A percentile compares a stretch with the other conserved stretches of the same genome.
phyloP scores from a whole-genome alignment of 1,140 invertebrate species.

The Ceratoteleas bidentatus region DNA sequence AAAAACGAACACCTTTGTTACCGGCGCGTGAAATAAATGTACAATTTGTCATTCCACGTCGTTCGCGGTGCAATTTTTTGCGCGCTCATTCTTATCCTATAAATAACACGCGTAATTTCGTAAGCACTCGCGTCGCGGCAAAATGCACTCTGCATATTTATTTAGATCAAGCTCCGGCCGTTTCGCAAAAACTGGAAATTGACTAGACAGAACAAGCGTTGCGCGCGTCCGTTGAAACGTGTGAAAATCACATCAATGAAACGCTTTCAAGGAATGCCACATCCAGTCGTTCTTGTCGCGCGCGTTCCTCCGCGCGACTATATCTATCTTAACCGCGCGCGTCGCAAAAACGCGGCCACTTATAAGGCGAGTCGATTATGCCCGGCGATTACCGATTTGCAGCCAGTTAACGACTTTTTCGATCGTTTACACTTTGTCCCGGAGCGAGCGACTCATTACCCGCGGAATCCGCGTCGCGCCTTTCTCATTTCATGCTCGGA shows the following conservation, averaged over 20 bases:
- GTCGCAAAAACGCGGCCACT: conserved; percentile 71
- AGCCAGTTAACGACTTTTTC: conserved; percentile 78
- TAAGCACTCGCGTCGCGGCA: conserved; percentile 21
- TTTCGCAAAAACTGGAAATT: conserved; percentile 56
- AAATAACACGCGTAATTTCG: conserved; percentile 25
- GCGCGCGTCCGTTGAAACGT: conserved; percentile 59
- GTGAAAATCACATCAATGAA: conserved; percentile 67
- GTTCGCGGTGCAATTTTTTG: not conserved
- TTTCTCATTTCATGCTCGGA: conserved; percentile 73
- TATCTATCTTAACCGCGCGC: conserved; percentile 41
- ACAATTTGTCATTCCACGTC: not conserved
- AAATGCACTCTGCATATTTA: conserved; percentile 48
- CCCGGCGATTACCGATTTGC: conserved; percentile 77
- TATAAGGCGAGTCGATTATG: conserved; percentile 76
- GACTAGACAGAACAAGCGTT: conserved; percentile 60
- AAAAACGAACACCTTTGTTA: no score
- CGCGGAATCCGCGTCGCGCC: conserved; percentile 63
- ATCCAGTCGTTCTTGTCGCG: conserved; percentile 51
- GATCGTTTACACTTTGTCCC: conserved; percentile 72
- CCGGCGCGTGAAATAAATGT: not conserved
- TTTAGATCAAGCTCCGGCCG: conserved; percentile 43
- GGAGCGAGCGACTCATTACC: conserved; percentile 66
- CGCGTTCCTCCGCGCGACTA: conserved; percentile 32
- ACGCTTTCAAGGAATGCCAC: conserved; percentile 57
- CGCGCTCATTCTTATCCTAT: not conserved